Base-by-base conservation (phyloP, 2,797 vertebrate species). In the Notoglanidium macrostoma region DNA sequence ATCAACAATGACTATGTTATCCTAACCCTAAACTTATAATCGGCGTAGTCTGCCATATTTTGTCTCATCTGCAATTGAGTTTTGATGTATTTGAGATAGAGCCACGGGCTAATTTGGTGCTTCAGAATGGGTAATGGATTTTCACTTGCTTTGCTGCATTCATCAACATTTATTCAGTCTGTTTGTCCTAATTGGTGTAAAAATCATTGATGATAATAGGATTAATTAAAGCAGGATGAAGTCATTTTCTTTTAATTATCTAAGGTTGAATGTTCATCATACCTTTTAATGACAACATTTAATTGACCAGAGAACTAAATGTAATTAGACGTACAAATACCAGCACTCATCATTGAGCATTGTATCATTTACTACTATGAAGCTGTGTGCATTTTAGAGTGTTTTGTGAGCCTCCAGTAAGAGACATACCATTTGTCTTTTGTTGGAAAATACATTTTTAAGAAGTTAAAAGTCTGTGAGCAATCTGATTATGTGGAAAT, bases 41-140 rank as follows among this genome's bases (percentile, higher is more conserved):
- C 91, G 86, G 92, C 93, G 89, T n/a, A 87, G 89, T 84, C n/a
- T 83, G 54, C 73, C 88, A 87, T 91, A 90, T 86, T 94, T 93
- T 93, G 90, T 92, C 87, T 82, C 87, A 89, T 65, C 92, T 84
- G 91, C 93, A 94, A 94, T 93, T 93, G 91, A 92, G 87, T 92
- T 93, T 93, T 93, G 93, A 95, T 94, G 93, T 85, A 88, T 91
- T 92, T 89, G 88, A 92, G 92, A 95, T 95, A 94, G 93, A 92
- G 90, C 87, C 83, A 85, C 91, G 90, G 94, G 94, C 94, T 95
- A 91, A 94, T 95, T 95, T 93, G 86, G 79, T 21, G 49, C 88
- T 89, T 90, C 61, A 78, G 94, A 95, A 94, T 93, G 90, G 92
- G 86, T 92, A 91, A 94, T 94, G 94, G 92, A 94, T 95, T 95